These are phyloP conservation scores for Tricholauxania praeusta DNA, from an alignment of 2,888 invertebrate species.

Conservation along the genomic window DNA sequence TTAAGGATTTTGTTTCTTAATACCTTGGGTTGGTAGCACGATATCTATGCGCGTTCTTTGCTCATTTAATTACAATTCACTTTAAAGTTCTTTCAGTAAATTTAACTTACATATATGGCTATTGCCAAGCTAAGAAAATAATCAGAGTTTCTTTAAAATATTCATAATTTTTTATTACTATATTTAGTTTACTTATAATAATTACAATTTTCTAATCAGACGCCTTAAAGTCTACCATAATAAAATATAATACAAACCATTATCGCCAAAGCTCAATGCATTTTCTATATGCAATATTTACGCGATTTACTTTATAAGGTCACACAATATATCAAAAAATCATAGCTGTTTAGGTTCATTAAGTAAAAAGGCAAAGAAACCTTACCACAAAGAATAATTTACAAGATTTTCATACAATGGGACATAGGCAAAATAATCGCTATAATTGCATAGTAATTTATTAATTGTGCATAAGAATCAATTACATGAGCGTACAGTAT, in stretches of 20 bases:
- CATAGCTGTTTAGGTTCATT: background rate
- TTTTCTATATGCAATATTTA: background rate
- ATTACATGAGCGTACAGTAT: background rate
- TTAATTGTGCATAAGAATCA: background rate
- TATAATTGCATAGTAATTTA: constrained; percentile 4
- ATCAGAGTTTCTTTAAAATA: constrained; percentile 1
- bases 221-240: constrained; percentile 57
- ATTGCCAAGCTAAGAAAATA: no score
- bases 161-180: background rate
- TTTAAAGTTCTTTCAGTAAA: no score
- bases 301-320: constrained; percentile 1
- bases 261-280: constrained; percentile 3
- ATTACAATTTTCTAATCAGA: constrained; percentile 33
- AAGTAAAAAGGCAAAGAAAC: background rate
- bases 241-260: background rate
- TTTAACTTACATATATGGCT: no score
- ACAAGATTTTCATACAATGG: background rate
- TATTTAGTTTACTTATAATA: constrained; percentile 14
- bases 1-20: no score
- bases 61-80: no score
- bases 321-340: background rate
- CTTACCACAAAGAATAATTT: background rate
- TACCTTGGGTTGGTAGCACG: no score
- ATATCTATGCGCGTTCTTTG: no score
- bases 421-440: background rate